phyloP scores from a whole-genome alignment of 2,888 invertebrate species.

The Drosophila melanosoma region DNA sequence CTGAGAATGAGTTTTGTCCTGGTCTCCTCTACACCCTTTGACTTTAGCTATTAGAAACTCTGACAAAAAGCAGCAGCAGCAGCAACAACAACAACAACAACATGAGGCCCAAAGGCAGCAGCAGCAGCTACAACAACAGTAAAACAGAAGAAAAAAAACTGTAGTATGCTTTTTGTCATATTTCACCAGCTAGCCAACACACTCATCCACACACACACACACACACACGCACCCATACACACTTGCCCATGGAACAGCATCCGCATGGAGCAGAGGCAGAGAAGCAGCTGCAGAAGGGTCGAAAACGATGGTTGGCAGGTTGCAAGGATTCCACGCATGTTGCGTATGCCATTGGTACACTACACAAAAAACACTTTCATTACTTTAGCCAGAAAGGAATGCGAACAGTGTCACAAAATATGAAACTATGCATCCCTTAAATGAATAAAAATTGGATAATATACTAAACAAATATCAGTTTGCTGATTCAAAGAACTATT shows the following conservation, averaged over 20 bases:
- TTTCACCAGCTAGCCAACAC: conserved; percentile 64
- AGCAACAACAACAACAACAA: conserved; percentile 29
- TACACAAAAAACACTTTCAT: conserved; percentile 80
- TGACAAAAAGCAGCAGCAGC: conserved; percentile 63
- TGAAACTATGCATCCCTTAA: no score
- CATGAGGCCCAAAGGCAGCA: conserved; percentile 46
- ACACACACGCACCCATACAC: conserved; percentile 10
- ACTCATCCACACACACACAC: conserved; percentile 4
- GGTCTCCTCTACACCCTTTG: conserved; percentile 57
- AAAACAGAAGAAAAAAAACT: conserved; percentile 51
- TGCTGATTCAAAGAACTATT: not conserved
- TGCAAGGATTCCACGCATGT: conserved; percentile 70
- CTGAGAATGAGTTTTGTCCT: conserved; percentile 33
- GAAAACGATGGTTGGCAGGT: conserved; percentile 8
- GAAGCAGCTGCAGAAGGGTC: conserved; percentile 18
- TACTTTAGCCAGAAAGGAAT: conserved; percentile 46
- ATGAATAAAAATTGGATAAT: not conserved
- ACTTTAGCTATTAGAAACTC: conserved; percentile 76
- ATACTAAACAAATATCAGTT: not conserved
- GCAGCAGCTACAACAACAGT: conserved; percentile 29
- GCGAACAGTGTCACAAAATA: conserved; percentile 38
- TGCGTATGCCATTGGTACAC: conserved; percentile 71
- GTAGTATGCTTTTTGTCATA: conserved; percentile 80
- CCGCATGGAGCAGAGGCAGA: conserved; percentile 16
- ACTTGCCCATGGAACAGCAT: conserved; percentile 34